These are phyloP conservation scores for Laticauda laticaudata DNA, from an alignment of 2,113 vertebrate genomes.

Conservation along the genomic window DNA sequence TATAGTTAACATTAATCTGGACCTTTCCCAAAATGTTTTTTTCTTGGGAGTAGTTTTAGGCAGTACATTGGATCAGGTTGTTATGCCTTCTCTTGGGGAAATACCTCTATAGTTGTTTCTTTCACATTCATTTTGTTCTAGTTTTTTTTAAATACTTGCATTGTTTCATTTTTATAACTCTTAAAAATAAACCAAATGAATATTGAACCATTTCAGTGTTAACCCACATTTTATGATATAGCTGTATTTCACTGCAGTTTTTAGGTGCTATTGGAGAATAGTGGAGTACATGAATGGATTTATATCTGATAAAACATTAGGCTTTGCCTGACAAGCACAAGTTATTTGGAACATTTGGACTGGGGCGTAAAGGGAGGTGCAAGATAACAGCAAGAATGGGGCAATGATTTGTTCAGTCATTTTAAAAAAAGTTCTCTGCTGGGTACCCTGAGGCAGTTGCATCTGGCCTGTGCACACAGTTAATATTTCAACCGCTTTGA, in stretches of 20 bases:
- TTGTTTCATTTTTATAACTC: background rate
- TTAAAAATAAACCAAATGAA: background rate
- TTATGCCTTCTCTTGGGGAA: background rate
- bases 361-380: background rate
- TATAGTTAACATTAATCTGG: background rate
- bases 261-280: background rate
- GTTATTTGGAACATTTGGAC: background rate
- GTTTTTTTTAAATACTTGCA: background rate
- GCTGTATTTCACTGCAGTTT: constrained; percentile 1
- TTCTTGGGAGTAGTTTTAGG: background rate
- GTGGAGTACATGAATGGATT: background rate
- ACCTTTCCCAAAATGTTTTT: background rate
- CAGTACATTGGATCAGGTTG: background rate
- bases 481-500: constrained; percentile 27
- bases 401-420: constrained; percentile 15
- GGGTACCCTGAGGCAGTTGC: constrained; percentile 11
- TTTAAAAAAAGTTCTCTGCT: constrained; percentile 2
- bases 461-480: constrained; percentile 11
- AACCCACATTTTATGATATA: background rate
- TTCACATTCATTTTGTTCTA: background rate
- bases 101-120: background rate
- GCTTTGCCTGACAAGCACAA: background rate
- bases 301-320: background rate
- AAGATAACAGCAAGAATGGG: constrained; percentile 4
- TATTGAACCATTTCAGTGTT: background rate